Conservation (phyloP, 2,888 invertebrate genomes). For the Muscina levida region DNA sequence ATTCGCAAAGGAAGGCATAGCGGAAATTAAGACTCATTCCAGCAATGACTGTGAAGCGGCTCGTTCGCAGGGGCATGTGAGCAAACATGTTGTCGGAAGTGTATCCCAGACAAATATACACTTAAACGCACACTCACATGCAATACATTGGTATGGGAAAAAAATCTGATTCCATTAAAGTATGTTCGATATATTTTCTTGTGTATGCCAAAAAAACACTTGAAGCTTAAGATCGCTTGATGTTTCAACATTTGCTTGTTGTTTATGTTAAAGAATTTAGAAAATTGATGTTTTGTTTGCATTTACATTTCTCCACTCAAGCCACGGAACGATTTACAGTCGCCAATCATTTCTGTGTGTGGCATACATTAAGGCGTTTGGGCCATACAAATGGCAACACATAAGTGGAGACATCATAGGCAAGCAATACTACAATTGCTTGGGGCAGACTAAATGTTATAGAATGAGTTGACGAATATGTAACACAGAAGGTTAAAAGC, state of each 20-base stretch:
- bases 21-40: constrained; percentile 52
- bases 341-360: not conserved
- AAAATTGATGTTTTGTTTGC: constrained; percentile 51
- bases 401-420: constrained; percentile 20
- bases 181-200: constrained; percentile 64
- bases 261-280: constrained; percentile 24
- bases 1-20: constrained; percentile 49
- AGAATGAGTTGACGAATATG: not conserved
- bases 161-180: constrained; percentile 54
- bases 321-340: constrained; percentile 21
- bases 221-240: constrained; percentile 34
- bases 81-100: constrained; percentile 23
- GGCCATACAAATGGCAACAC: constrained; percentile 22
- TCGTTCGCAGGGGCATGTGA: no score
- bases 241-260: constrained; percentile 29
- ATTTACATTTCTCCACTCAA: constrained; percentile 28
- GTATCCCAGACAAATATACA: not conserved
- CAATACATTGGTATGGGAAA: constrained; percentile 29
- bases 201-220: constrained; percentile 51
- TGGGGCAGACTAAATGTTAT: not conserved
- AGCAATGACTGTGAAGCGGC: not conserved
- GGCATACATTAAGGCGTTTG: constrained; percentile 31
- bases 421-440: constrained; percentile 31
- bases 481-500: constrained; percentile 22
- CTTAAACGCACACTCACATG: not conserved